Base-by-base conservation (phyloP, 2,797 vertebrate species). In the Psittacula echo region DNA sequence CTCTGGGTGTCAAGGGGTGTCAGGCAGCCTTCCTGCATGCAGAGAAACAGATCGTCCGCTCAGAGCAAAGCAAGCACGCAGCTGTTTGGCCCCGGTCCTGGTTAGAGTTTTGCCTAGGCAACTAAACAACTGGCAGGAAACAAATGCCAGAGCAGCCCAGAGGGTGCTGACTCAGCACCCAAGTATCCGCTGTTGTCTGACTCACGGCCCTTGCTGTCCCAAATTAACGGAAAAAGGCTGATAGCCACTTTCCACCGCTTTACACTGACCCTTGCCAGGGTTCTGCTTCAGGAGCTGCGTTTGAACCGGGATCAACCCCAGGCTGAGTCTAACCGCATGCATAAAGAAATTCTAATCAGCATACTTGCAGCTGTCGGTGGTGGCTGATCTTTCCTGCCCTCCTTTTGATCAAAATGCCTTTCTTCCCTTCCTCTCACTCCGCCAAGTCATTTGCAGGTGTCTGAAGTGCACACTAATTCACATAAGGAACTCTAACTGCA, bases 101-200 rank as follows among this genome's bases (percentile, higher is more conserved):
- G 20, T 11, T 18, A 7, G 77, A 62, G 45, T 12, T 96, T 85
- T 85, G 86, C 75, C 90, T 71, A 41, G 30, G 75, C 75, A 87
- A 83, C 34, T 19, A 12, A 95, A 66, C 21, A 45, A 68, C 39
- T 50, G 78, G 32, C 48, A 47, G 60, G 27, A 58, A 72, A 77
- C 39, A 26, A 34, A 48, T 56, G 85, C 83, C 85, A 84, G 80
- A 47, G 50, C 62, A 58, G 89, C 65, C 91, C 4, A 8, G 50
- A 71, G 93, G 71, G 77, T 84, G 91, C 96, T 95, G 90, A 95
- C 90, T 95, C 96, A 75, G 92, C 93, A 67, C 3, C 0, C 9
- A 90, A 32, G 12, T 4, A 96, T 95, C 61, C 11, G 0, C 29
- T 4, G 1, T 51, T 20, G 53, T 51, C 94, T 89, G 95, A 86